Evolutionary conservation across 2,888 invertebrate species (phyloP), one percentile per base, ranked within the genome.

Genomic region (Ceraclea dissimilis): DNA sequence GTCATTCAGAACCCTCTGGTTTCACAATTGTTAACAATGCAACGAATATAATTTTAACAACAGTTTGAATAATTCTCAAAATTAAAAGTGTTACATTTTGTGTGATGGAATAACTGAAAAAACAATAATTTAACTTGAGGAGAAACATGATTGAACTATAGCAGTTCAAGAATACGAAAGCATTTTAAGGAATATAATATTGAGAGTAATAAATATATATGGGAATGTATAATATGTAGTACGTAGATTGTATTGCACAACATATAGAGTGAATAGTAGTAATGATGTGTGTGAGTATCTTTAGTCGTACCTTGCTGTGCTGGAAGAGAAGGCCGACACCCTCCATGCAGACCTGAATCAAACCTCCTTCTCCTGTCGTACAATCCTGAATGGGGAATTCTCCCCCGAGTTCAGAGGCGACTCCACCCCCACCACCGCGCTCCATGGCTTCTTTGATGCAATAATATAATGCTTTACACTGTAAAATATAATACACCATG

Each of bases 401-500:
- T 2, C 99, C 99, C 13, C 93, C 93, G 51, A 90, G 76, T 67
- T 90, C 89, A 1, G 86, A 80, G 56, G 78, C 78, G 63, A 77
- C 79, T 51, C 86, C 88, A 16, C 84, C 80, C 51, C 88, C 83
- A 0, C 89, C 88, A 54, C 90, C 87, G 51, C 88, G 88, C 73
- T 98, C 98, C 96, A 99, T 99, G 13, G 98, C 92, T 66, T 96
- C 93, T 74, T 99, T 99, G 67, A 99, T 96, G 72, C 94, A 93
- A 75, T 95, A 94, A 76, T 99, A 99, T 58, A 99, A 79, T 68
- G 97, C 94, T 75, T 95, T 93, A 74, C 98, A 98, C 97, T 98
- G 76, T 51, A 78, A 75, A 54, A n/a, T n/a, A n/a, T n/a, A n/a
- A n/a, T n/a, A n/a, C n/a, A n/a, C n/a, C n/a, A n/a, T n/a, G n/a